Conservation (phyloP, 2,888 invertebrate genomes). For the Epirrhoe tristata region DNA sequence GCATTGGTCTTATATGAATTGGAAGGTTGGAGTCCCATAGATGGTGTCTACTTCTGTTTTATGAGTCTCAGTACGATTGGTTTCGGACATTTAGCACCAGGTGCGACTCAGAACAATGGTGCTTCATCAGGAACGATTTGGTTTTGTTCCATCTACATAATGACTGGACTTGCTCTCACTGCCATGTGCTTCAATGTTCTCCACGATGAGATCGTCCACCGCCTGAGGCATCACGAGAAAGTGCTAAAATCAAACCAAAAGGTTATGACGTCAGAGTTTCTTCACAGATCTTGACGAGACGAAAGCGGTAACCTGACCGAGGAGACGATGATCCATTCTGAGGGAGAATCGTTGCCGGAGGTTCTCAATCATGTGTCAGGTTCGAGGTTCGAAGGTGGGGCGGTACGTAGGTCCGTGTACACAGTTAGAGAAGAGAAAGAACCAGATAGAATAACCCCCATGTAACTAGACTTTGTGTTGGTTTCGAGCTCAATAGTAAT, state of each 20-base stretch:
- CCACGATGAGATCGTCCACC: constrained; percentile 94
- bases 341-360: constrained; percentile 78
- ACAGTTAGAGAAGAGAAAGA: constrained; percentile 73
- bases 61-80: constrained; percentile 97
- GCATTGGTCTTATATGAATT: constrained; percentile 95
- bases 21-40: constrained; percentile 96
- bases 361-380: constrained; percentile 77
- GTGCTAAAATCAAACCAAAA: constrained; percentile 71
- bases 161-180: constrained; percentile 94
- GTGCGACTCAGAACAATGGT: constrained; percentile 81
- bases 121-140: constrained; percentile 89
- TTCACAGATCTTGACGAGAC: constrained; percentile 82
- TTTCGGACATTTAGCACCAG: constrained; percentile 94
- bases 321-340: constrained; percentile 74
- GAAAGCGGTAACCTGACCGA: constrained; percentile 74
- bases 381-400: constrained; percentile 69
- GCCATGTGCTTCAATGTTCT: constrained; percentile 96
- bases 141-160: constrained; percentile 96
- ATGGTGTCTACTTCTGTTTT: constrained; percentile 97
- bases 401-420: constrained; percentile 73
- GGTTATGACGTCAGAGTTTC: constrained; percentile 74
- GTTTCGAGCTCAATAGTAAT: constrained; percentile 42
- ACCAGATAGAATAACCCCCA: constrained; percentile 71
- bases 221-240: constrained; percentile 87
- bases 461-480: constrained; percentile 56